Conservation (phyloP, 2,113 vertebrate species). For the Leiothrix lutea region DNA sequence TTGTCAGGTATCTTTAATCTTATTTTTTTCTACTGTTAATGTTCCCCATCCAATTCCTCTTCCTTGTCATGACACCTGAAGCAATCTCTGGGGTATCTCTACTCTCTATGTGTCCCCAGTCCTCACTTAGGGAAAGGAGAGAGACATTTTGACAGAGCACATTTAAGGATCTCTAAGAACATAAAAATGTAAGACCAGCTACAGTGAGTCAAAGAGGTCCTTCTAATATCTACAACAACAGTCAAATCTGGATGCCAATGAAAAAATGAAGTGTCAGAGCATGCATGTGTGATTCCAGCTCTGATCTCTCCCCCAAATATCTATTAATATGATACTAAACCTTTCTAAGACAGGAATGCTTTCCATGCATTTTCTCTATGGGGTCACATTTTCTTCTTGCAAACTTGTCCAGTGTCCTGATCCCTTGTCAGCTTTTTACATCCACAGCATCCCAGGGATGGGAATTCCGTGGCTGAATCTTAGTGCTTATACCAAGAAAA, state of each 20-base stretch:
- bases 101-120: not conserved
- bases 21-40: not conserved
- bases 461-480: not conserved
- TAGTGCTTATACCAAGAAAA: not conserved
- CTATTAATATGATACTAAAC: not conserved
- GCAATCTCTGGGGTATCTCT: not conserved
- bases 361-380: not conserved
- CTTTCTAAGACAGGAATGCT: not conserved
- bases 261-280: not conserved
- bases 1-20: not conserved
- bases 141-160: not conserved
- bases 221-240: not conserved
- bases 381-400: not conserved
- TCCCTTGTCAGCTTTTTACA: not conserved
- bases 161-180: not conserved
- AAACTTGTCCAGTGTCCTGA: not conserved
- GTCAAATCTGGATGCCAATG: not conserved
- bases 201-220: not conserved
- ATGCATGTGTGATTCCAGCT: not conserved
- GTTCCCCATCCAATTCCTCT: not conserved
- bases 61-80: not conserved
- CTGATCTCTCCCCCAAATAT: rapidly evolving
- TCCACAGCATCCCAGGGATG: not conserved
- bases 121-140: not conserved
- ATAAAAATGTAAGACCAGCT: not conserved